A percentile compares a stretch with the other conserved stretches of the same genome.
phyloP scores from a whole-genome alignment of 2,888 invertebrate genomes.

The Altica lythri region DNA sequence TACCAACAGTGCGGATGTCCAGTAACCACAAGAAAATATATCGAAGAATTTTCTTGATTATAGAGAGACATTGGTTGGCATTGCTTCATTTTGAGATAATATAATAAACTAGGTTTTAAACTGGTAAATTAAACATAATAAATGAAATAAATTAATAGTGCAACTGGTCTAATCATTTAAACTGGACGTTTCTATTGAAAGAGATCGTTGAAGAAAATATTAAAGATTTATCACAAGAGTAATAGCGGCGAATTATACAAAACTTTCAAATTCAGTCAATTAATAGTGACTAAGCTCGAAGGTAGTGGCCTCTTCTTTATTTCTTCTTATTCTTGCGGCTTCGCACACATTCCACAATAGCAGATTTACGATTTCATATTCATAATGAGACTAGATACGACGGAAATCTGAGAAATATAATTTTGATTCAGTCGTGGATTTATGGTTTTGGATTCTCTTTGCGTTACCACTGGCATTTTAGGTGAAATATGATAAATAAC shows the following conservation, averaged over 20 bases:
- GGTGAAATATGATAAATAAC: conserved; percentile 38
- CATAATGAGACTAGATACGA: conserved; percentile 49
- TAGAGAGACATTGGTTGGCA: no score
- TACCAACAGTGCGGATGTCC: no score
- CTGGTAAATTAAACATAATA: no score
- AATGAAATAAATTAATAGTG: no score
- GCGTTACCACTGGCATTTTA: conserved; percentile 32
- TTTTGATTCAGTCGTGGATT: conserved; percentile 40
- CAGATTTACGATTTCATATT: conserved; percentile 49
- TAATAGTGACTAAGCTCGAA: conserved; percentile 12
- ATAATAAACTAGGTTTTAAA: no score
- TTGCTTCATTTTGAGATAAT: no score
- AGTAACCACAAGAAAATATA: no score
- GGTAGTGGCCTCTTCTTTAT: conserved; percentile 4
- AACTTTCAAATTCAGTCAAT: conserved; percentile 13
- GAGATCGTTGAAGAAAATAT: no score
- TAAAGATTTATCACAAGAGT: no score
- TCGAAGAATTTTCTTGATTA: no score
- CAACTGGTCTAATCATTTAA: no score
- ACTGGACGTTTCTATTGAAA: no score
- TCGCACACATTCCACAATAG: conserved; percentile 41
- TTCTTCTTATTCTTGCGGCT: conserved; percentile 26
- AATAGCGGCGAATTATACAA: conserved; percentile 8
- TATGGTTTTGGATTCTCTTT: conserved; percentile 35
- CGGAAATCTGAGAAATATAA: conserved; percentile 46